Evolutionary conservation across 2,888 invertebrate species (phyloP).

Genomic region (Tiliacea citrago): DNA sequence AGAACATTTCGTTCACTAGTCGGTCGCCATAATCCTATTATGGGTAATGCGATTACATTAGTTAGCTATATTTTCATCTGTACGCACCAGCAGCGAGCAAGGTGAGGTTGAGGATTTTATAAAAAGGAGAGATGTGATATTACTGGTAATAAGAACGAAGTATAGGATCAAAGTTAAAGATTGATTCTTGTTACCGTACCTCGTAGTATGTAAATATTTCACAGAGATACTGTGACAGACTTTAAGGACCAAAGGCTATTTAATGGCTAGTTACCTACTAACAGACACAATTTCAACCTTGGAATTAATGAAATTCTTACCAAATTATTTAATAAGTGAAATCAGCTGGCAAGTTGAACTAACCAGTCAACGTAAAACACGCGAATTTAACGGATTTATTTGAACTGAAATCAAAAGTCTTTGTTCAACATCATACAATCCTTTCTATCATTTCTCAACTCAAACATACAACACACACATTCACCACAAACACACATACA

Average conservation of each 20-base stretch:
- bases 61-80: slow-evolving; percentile 61
- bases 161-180: background rate
- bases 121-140: slow-evolving; percentile 25
- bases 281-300: background rate
- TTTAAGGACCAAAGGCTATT: background rate
- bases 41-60: slow-evolving; percentile 63
- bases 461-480: too few species aligned
- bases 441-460: background rate
- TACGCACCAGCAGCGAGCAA: slow-evolving; percentile 24
- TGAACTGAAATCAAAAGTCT: background rate
- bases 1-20: slow-evolving; percentile 60
- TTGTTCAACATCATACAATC: background rate
- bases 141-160: background rate
- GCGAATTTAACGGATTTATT: background rate
- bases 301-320: background rate
- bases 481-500: too few species aligned
- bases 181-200: background rate
- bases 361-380: background rate
- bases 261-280: background rate
- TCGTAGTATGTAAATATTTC: too few species aligned
- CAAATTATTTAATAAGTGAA: background rate
- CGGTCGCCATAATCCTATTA: slow-evolving; percentile 65
- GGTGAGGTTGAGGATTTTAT: slow-evolving; percentile 35
- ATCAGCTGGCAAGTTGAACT: background rate
- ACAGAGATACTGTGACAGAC: background rate